Evolutionary conservation across 2,113 vertebrate genomes (phyloP).

Genomic region (Dasyprocta punctata): DNA sequence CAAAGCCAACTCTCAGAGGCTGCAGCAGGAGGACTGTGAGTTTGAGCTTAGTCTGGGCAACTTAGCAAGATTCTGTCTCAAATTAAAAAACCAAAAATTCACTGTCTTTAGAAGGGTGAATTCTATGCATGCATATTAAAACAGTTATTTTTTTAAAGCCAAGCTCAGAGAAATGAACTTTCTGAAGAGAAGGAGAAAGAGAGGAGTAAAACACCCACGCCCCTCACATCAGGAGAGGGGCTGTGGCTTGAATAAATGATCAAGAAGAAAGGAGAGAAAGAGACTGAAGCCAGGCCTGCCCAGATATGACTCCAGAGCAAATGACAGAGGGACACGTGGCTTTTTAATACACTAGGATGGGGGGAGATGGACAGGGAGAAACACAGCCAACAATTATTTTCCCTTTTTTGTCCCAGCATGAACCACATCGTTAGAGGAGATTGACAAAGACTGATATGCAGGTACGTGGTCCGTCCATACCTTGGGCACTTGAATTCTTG

Average conservation of each 20-base stretch:
- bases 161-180: neutral
- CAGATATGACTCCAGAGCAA: neutral
- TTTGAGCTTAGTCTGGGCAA: neutral
- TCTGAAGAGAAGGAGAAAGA: neutral
- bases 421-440: neutral
- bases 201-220: neutral
- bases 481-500: neutral
- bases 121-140: neutral
- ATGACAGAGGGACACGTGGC: neutral
- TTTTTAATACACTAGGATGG: neutral
- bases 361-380: neutral
- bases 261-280: neutral
- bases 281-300: neutral
- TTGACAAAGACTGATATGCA: neutral
- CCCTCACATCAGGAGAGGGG: neutral
- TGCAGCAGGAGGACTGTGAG: neutral
- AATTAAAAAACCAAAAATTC: neutral
- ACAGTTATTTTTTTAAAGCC: neutral
- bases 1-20: neutral
- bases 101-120: neutral
- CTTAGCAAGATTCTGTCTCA: neutral
- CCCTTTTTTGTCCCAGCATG: neutral
- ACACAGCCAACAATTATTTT: neutral
- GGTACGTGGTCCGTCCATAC: fast-evolving
- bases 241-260: neutral